Conservation (phyloP, 2,888 invertebrate genomes). For the Stenurella melanura region DNA sequence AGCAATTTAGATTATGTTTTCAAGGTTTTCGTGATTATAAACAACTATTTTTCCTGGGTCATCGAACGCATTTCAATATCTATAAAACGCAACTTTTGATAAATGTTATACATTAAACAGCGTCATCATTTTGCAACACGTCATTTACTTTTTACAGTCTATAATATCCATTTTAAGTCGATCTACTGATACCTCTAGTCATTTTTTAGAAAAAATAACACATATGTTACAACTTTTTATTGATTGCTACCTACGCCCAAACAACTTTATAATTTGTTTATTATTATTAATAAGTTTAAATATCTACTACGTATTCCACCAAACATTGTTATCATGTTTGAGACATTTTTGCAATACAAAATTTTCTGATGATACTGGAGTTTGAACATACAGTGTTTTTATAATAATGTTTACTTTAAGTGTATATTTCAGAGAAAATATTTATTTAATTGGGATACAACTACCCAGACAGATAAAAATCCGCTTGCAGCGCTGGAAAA, state of each 20-base stretch:
- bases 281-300: too few species aligned
- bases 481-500: too few species aligned
- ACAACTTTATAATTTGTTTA: not conserved
- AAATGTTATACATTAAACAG: not conserved
- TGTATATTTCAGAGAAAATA: too few species aligned
- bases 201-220: not conserved
- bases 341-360: too few species aligned
- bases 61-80: conserved; percentile 43
- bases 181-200: not conserved
- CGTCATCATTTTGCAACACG: not conserved
- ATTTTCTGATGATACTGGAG: too few species aligned
- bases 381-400: too few species aligned
- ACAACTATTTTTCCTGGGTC: conserved; percentile 56
- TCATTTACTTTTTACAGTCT: not conserved
- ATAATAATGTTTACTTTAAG: too few species aligned
- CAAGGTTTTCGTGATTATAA: conserved; percentile 40
- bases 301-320: too few species aligned
- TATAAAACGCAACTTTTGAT: conserved; percentile 1
- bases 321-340: too few species aligned
- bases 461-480: too few species aligned
- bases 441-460: too few species aligned
- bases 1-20: conserved; percentile 26
- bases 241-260: not conserved
- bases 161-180: not conserved
- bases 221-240: not conserved